phyloP scores from a whole-genome alignment of 2,888 invertebrate species.

The Lordiphosa andalusiaca region DNA sequence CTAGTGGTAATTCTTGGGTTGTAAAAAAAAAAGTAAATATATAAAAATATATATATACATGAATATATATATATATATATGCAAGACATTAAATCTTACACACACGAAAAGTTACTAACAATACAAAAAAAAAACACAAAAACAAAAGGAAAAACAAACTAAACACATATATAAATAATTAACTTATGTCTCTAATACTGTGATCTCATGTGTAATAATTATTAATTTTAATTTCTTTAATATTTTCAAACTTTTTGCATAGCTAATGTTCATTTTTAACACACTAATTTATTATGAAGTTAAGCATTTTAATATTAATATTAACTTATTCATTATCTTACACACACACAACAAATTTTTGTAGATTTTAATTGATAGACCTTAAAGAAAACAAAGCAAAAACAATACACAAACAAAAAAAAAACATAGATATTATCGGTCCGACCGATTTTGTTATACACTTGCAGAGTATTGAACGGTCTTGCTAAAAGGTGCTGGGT shows the following conservation, averaged over 20 bases:
- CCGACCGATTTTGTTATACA: no score
- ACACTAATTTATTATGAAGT: slow-evolving; percentile 70
- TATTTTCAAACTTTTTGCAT: slow-evolving; percentile 50
- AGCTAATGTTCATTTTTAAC: slow-evolving; percentile 64
- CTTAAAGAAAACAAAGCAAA: no score
- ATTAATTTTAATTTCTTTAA: slow-evolving; percentile 72
- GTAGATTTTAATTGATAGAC: no score
- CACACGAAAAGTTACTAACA: slow-evolving; percentile 60
- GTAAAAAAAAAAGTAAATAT: slow-evolving; percentile 48
- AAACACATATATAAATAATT: slow-evolving; percentile 46
- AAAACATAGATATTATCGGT: no score
- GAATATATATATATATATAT: slow-evolving; percentile 41
- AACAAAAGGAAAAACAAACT: slow-evolving; percentile 42
- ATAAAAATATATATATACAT: slow-evolving; percentile 15
- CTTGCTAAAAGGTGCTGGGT: no score
- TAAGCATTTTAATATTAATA: slow-evolving; percentile 47
- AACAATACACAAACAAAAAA: no score
- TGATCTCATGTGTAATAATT: slow-evolving; percentile 81
- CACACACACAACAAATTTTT: background rate
- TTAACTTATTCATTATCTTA: slow-evolving; percentile 37
- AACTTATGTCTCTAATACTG: slow-evolving; percentile 81
- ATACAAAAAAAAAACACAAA: slow-evolving; percentile 50
- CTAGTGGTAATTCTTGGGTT: slow-evolving; percentile 57
- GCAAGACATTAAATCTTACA: slow-evolving; percentile 59
- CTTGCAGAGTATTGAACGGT: no score